phyloP scores from a whole-genome alignment of 2,113 vertebrate species.

The Girardinichthys multiradiatus region DNA sequence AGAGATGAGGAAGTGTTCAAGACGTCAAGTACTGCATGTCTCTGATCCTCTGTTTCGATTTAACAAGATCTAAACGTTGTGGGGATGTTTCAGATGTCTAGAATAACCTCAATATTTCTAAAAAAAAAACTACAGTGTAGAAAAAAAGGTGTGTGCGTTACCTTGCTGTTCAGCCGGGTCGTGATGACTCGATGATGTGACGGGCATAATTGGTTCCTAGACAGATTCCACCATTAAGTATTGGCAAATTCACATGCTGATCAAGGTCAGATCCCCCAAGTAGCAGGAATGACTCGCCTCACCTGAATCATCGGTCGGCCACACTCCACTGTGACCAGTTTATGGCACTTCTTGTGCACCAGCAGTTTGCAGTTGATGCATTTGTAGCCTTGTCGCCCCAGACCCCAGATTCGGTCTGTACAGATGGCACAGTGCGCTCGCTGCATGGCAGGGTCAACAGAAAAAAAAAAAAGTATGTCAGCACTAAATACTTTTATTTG shows the following conservation, averaged over 20 bases:
- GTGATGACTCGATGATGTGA: conserved; percentile 80
- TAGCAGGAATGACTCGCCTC: no score
- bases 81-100: no score
- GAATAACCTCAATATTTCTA: no score
- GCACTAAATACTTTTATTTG: conserved; percentile 16
- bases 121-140: no score
- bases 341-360: conserved; percentile 99
- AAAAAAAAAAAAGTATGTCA: conserved; percentile 24
- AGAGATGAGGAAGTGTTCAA: no score
- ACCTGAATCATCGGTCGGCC: conserved; percentile 84
- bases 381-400: conserved; percentile 97
- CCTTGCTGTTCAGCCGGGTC: conserved; percentile 87
- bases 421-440: conserved; percentile 98
- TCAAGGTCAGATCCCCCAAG: background rate
- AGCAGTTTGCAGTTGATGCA: conserved; percentile 99
- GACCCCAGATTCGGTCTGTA: conserved; percentile 96
- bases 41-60: no score
- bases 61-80: no score
- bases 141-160: conserved; percentile 59
- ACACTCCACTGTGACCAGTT: conserved; percentile 91
- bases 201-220: conserved; percentile 87
- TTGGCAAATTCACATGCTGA: no score
- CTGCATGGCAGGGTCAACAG: conserved; percentile 72
- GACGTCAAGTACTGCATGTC: no score
- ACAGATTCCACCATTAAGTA: conserved; percentile 47